Evolutionary conservation across 1,140 invertebrate genomes (phyloP).

Genomic region (Drosophila malerkotliana): DNA sequence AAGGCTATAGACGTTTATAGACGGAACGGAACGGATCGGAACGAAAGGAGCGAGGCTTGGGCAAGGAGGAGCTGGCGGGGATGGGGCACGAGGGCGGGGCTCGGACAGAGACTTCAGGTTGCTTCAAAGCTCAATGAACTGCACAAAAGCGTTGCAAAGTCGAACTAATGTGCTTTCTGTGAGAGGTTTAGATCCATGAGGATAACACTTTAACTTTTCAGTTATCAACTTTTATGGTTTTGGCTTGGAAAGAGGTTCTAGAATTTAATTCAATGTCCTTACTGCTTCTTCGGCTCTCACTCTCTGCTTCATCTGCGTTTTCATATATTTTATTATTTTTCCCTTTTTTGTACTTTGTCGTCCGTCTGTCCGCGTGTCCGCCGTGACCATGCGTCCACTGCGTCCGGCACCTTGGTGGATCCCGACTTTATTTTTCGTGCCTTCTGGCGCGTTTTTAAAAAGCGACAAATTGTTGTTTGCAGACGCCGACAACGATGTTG

Average conservation of each 20-base stretch:
- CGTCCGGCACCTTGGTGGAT: conserved; percentile 51
- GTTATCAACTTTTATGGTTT: too few relatives aligned
- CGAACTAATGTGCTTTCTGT: not conserved
- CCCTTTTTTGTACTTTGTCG: not conserved
- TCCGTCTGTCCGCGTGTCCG: conserved; percentile 13
- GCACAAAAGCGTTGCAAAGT: conserved; percentile 1
- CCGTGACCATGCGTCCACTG: conserved; percentile 14
- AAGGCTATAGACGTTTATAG: conserved; percentile 80
- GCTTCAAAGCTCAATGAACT: conserved; percentile 48
- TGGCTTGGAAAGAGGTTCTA: too few relatives aligned
- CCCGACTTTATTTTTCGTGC: conserved; percentile 64
- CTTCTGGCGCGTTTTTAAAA: conserved; percentile 78
- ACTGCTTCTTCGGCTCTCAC: conserved; percentile 7
- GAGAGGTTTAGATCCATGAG: not conserved
- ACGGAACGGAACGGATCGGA: conserved; percentile 39
- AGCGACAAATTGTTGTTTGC: conserved; percentile 79
- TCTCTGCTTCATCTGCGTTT: conserved; percentile 10
- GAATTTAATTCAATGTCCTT: too few relatives aligned
- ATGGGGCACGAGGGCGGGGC: not conserved
- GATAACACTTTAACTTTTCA: too few relatives aligned
- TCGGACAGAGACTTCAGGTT: not conserved
- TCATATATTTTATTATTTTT: not conserved
- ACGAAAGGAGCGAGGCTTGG: not conserved
- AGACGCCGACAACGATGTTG: conserved; percentile 65
- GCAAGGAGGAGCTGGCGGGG: not conserved